Conservation (phyloP, 2,113 vertebrate genomes). For the Gymnarchus niloticus region DNA sequence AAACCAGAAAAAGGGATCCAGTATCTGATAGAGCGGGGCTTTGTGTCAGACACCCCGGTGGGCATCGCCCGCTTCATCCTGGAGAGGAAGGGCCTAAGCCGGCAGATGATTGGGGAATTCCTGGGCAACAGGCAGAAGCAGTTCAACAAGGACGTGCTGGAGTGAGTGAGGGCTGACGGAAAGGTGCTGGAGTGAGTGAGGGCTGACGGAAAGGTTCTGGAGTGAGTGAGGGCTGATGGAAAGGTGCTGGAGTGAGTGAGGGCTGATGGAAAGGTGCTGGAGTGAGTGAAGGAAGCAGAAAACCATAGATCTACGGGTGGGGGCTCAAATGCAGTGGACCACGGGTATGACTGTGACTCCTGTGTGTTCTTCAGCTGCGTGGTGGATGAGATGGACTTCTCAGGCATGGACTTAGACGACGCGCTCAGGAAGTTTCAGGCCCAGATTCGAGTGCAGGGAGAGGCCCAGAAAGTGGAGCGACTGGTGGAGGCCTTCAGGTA, state of each 20-base stretch:
- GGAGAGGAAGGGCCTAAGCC: constrained; percentile 86
- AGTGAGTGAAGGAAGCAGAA: neutral
- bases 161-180: constrained; percentile 60
- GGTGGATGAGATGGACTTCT: constrained; percentile 95
- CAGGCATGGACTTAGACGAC: constrained; percentile 88
- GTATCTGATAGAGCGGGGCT: constrained; percentile 88
- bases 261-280: neutral
- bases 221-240: neutral
- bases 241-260: constrained; percentile 82
- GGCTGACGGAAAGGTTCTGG: neutral
- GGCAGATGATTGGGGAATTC: constrained; percentile 96
- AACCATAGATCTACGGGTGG: too few species aligned
- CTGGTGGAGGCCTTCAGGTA: constrained; percentile 94
- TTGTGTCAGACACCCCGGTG: constrained; percentile 85
- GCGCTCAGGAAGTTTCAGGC: constrained; percentile 89
- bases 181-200: neutral
- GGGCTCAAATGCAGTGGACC: neutral
- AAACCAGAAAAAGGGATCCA: constrained; percentile 95
- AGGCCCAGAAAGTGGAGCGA: constrained; percentile 90
- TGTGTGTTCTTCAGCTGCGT: constrained; percentile 69
- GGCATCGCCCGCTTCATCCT: constrained; percentile 91
- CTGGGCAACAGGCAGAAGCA: constrained; percentile 89
- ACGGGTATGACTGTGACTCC: neutral
- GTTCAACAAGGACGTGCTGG: constrained; percentile 90
- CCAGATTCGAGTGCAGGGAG: constrained; percentile 89